A percentile compares a stretch with the other conserved stretches of the same genome.
Conservation (phyloP, 2,113 vertebrate species). For the Zosterops japonicus region DNA sequence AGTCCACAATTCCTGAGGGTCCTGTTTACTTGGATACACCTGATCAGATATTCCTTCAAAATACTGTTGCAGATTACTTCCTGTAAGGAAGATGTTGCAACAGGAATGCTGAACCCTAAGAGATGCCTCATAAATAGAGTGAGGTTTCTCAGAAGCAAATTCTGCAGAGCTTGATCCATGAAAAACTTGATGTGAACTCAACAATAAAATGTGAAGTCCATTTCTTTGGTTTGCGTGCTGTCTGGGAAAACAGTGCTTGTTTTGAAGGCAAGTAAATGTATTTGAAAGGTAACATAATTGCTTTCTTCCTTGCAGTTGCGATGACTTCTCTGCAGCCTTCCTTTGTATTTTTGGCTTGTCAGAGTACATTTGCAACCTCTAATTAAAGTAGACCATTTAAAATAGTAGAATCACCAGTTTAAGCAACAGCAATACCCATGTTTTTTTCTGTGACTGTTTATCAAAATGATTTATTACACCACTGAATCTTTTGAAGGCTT, state of each 20-base stretch:
- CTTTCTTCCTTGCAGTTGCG: not conserved
- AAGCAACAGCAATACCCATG: not conserved
- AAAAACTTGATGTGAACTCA: not conserved
- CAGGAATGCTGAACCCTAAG: not conserved
- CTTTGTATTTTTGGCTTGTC: not conserved
- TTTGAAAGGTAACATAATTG: not conserved
- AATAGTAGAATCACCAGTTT: not conserved
- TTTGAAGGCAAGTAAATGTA: not conserved
- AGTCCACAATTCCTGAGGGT: not conserved
- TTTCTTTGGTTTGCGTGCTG: not conserved
- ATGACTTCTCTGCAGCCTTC: not conserved
- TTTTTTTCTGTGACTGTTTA: not conserved
- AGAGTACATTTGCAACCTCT: not conserved
- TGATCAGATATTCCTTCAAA: not conserved
- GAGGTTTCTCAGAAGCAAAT: not conserved
- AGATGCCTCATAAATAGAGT: not conserved
- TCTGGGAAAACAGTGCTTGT: not conserved
- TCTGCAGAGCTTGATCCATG: not conserved
- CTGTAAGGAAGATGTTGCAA: not conserved
- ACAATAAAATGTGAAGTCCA: not conserved
- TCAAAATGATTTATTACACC: not conserved
- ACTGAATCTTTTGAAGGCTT: not conserved
- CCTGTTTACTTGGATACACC: not conserved
- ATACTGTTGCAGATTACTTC: not conserved
- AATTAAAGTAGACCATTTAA: not conserved